These are phyloP conservation scores for Cistogaster globosa DNA, from an alignment of 2,888 invertebrate species.

Conservation along the genomic window DNA sequence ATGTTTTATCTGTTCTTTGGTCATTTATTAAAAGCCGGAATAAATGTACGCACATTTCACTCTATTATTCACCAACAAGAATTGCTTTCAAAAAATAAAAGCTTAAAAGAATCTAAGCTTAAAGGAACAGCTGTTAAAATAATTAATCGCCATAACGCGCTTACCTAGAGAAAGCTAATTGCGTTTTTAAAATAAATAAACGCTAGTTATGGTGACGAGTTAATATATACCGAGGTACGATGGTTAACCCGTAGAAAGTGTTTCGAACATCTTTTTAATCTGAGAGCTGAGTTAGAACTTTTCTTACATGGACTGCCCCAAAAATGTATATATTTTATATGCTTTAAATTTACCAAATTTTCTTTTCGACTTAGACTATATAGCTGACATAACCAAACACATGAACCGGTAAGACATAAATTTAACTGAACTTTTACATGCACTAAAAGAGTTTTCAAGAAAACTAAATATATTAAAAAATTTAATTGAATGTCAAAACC, in stretches of 20 bases:
- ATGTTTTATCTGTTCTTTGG: too few relatives aligned
- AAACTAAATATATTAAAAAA: too few relatives aligned
- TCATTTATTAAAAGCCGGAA: too few relatives aligned
- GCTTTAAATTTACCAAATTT: neutral
- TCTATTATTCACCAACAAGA: too few relatives aligned
- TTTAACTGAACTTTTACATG: constrained; percentile 1
- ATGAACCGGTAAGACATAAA: constrained; percentile 12
- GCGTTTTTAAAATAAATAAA: constrained; percentile 6
- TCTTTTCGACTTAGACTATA: constrained; percentile 14
- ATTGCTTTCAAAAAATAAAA: too few relatives aligned
- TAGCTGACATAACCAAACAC: constrained; percentile 12
- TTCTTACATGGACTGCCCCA: constrained; percentile 23
- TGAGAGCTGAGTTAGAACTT: constrained; percentile 7
- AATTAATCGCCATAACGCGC: neutral
- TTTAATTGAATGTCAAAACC: constrained; percentile 29
- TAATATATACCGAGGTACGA: constrained; percentile 13
- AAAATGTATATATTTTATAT: constrained; percentile 16
- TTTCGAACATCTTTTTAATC: constrained; percentile 3
- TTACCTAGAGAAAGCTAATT: constrained; percentile 12
- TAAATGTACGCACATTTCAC: too few relatives aligned
- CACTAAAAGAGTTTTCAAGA: constrained; percentile 26
- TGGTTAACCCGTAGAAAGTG: constrained; percentile 21
- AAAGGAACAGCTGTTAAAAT: too few relatives aligned
- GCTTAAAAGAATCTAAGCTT: too few relatives aligned
- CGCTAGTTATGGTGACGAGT: constrained; percentile 1